Conservation (phyloP, 2,797 vertebrate species). For the Esox masquinongy region DNA sequence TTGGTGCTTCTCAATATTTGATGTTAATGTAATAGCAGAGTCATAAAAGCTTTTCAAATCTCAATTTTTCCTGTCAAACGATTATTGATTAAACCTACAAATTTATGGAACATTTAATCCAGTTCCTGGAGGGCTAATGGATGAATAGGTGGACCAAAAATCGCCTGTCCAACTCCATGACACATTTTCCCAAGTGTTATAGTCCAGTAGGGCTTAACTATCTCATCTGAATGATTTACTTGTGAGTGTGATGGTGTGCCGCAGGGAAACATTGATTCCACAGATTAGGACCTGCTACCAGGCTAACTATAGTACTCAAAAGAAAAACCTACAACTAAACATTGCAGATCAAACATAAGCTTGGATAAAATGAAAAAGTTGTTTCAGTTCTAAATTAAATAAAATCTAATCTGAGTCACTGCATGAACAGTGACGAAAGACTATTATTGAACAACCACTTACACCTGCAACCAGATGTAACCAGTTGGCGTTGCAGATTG, state of each 20-base stretch:
- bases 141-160: slow-evolving; percentile 51
- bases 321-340: slow-evolving; percentile 38
- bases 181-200: slow-evolving; percentile 63
- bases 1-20: slow-evolving; percentile 67
- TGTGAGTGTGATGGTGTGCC: slow-evolving; percentile 67
- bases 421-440: neutral
- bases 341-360: neutral
- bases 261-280: slow-evolving; percentile 70
- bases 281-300: slow-evolving; percentile 71
- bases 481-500: neutral
- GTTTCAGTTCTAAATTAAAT: neutral
- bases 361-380: neutral
- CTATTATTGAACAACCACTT: neutral
- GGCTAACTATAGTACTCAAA: slow-evolving; percentile 55
- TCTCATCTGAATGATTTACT: slow-evolving; percentile 80
- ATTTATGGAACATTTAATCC: slow-evolving; percentile 54
- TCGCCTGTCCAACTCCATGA: slow-evolving; percentile 51
- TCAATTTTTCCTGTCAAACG: slow-evolving; percentile 63
- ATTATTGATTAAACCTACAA: slow-evolving; percentile 67
- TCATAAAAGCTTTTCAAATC: slow-evolving; percentile 70
- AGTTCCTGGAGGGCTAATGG: slow-evolving; percentile 45
- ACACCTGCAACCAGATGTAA: neutral
- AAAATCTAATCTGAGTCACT: neutral
- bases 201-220: slow-evolving; percentile 67
- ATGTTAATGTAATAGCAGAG: slow-evolving; percentile 68